Conservation (phyloP, 2,113 vertebrate species). For the Serinus canaria region DNA sequence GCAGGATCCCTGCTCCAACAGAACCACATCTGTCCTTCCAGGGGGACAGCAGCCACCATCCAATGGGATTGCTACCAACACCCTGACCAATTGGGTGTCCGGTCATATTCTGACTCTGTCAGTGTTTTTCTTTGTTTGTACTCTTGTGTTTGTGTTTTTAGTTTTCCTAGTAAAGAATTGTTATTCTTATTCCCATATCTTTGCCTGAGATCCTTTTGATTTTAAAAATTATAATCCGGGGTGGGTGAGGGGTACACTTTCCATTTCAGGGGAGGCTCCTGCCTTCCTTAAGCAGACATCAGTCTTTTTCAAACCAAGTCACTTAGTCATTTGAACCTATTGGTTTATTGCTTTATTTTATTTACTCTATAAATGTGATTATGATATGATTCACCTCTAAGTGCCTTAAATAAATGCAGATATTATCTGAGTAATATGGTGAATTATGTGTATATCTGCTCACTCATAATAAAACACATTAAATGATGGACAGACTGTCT, state of each 20-base stretch:
- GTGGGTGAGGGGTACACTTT: neutral
- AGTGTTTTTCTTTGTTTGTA: neutral
- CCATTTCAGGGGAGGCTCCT: neutral
- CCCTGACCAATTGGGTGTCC: neutral
- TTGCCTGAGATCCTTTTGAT: neutral
- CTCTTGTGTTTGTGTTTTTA: neutral
- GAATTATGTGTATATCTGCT: neutral
- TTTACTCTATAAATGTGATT: neutral
- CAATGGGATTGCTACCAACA: neutral
- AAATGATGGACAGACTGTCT: neutral
- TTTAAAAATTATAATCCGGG: neutral
- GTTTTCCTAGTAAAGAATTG: neutral
- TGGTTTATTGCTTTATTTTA: neutral
- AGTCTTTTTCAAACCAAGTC: neutral
- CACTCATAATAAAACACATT: neutral
- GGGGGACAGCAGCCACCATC: neutral
- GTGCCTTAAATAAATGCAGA: neutral
- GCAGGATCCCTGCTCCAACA: neutral
- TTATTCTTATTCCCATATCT: neutral
- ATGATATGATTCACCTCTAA: neutral
- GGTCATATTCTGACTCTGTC: neutral
- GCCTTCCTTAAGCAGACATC: neutral
- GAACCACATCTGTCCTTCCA: neutral
- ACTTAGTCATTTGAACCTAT: neutral
- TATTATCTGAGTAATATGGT: neutral